A percentile compares a stretch with the other conserved stretches of the same genome.
phyloP scores from a whole-genome alignment of 2,797 vertebrate species.

The Argentina silus region DNA sequence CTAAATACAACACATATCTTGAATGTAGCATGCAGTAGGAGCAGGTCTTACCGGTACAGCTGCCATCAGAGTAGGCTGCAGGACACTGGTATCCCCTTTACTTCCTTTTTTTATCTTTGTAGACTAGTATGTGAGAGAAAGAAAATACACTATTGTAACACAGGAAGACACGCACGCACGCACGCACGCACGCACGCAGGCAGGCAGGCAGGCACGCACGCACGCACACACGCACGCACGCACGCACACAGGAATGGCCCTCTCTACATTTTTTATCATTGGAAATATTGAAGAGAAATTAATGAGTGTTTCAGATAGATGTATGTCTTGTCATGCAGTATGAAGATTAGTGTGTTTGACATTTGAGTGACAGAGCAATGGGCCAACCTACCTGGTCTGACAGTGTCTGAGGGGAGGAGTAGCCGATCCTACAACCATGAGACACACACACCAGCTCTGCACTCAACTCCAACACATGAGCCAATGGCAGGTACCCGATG shows the following conservation, averaged over 20 bases:
- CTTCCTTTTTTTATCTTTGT: slow-evolving; percentile 97
- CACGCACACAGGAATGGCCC: no score
- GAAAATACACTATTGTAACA: slow-evolving; percentile 27
- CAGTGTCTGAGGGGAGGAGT: slow-evolving; percentile 93
- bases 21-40: slow-evolving; percentile 65
- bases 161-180: not conserved
- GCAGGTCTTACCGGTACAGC: slow-evolving; percentile 78
- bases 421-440: slow-evolving; percentile 90
- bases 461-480: slow-evolving; percentile 92
- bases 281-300: no score
- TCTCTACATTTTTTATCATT: no score
- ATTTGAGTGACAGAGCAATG: not conserved
- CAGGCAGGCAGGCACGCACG: no score
- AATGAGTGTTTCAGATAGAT: no score
- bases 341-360: not conserved
- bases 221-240: no score
- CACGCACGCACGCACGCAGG: not conserved
- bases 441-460: slow-evolving; percentile 90
- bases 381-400: slow-evolving; percentile 87
- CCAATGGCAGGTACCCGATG: slow-evolving; percentile 93
- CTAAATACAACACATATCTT: no score
- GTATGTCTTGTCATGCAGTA: not conserved
- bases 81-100: slow-evolving; percentile 87
- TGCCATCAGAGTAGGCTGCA: slow-evolving; percentile 93
- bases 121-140: slow-evolving; percentile 76